These are phyloP conservation scores for Maccullochella peelii DNA, from an alignment of 2,113 vertebrate species.

Conservation along the genomic window DNA sequence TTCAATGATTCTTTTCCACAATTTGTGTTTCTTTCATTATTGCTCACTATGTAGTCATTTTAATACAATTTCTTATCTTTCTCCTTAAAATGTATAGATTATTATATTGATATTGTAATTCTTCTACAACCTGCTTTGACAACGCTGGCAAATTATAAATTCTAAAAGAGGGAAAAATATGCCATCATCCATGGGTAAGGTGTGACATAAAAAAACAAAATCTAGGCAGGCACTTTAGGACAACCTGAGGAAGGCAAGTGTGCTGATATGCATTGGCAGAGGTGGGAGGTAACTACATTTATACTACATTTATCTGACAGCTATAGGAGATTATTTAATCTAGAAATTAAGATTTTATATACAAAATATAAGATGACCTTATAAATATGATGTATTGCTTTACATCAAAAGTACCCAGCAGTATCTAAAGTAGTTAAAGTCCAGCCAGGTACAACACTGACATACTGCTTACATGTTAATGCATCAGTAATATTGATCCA, in stretches of 20 bases:
- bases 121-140: background rate
- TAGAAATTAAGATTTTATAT: background rate
- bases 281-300: background rate
- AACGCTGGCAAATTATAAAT: background rate
- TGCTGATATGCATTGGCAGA: background rate
- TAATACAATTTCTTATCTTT: too few species aligned
- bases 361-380: background rate
- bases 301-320: background rate
- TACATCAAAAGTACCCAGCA: background rate
- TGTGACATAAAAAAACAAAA: background rate
- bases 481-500: too few species aligned
- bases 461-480: background rate
- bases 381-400: background rate
- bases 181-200: background rate
- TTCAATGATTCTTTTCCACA: background rate
- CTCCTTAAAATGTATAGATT: background rate
- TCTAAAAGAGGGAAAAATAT: background rate
- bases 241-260: background rate
- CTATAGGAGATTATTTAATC: background rate
- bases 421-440: background rate
- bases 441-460: background rate
- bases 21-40: background rate
- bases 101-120: background rate
- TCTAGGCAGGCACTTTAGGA: background rate
- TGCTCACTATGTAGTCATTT: background rate